Conservation (phyloP, 23 tunicate genomes). For the Halocynthia roretzi region DNA sequence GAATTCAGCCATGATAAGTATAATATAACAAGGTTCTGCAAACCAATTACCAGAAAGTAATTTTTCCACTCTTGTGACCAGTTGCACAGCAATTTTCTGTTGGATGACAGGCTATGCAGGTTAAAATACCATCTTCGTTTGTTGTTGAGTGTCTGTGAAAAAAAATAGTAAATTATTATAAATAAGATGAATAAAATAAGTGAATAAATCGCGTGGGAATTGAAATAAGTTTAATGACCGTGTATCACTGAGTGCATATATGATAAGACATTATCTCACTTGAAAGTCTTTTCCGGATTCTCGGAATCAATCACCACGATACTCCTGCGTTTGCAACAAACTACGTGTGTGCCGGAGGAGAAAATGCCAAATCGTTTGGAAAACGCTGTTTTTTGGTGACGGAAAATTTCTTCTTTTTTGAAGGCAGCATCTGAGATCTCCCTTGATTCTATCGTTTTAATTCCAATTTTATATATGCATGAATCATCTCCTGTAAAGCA, state of each 20-base stretch:
- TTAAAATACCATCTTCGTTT: conserved; percentile 22
- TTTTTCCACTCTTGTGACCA: conserved; percentile 63
- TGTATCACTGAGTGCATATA: too few relatives aligned
- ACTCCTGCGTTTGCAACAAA: neutral
- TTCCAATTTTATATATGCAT: too few relatives aligned
- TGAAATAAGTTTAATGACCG: too few relatives aligned
- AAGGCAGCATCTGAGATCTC: too few relatives aligned
- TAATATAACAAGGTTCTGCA: neutral
- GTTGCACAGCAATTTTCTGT: conserved; percentile 37
- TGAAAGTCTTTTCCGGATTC: neutral
- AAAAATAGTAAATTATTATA: neutral
- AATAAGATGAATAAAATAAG: too few relatives aligned
- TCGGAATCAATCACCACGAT: conserved; percentile 1
- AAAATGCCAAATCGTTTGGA: conserved; percentile 5
- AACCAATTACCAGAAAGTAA: conserved; percentile 42
- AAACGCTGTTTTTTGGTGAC: neutral
- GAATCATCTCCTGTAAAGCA: too few relatives aligned
- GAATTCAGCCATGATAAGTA: too few relatives aligned
- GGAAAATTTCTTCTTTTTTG: too few relatives aligned
- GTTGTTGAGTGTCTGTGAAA: conserved; percentile 10
- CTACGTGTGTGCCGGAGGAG: neutral
- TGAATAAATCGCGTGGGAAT: too few relatives aligned
- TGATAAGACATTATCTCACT: neutral
- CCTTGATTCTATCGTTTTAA: too few relatives aligned
- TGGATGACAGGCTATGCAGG: conserved; percentile 72